These are phyloP conservation scores for Diplodus puntazzo DNA, from an alignment of 2,797 vertebrate species.

Conservation along the genomic window DNA sequence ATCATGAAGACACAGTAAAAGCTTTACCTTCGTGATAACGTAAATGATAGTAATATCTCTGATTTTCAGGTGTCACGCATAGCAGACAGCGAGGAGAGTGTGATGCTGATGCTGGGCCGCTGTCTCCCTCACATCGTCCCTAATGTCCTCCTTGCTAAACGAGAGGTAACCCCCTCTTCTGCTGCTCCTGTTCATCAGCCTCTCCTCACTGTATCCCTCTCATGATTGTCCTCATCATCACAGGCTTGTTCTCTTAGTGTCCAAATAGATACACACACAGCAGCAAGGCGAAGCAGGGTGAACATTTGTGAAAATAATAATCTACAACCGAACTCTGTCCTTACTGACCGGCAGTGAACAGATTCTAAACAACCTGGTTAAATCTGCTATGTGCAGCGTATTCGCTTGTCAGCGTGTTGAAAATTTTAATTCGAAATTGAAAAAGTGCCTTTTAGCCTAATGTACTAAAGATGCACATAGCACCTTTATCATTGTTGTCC, in stretches of 20 bases:
- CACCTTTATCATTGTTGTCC: slow-evolving; percentile 21
- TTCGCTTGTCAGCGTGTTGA: background rate
- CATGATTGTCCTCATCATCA: slow-evolving; percentile 63
- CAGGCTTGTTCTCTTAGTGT: slow-evolving; percentile 50
- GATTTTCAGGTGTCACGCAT: slow-evolving; percentile 93
- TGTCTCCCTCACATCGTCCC: slow-evolving; percentile 99
- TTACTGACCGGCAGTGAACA: background rate
- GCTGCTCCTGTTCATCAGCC: slow-evolving; percentile 18
- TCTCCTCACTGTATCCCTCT: slow-evolving; percentile 12
- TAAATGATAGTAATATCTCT: background rate
- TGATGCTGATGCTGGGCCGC: slow-evolving; percentile 98
- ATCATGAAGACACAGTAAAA: background rate
- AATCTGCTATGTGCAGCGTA: slow-evolving; percentile 14
- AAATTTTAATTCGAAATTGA: no score
- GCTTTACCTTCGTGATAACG: background rate
- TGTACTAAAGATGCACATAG: slow-evolving; percentile 21
- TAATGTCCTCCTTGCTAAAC: slow-evolving; percentile 97
- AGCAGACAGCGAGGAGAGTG: slow-evolving; percentile 96
- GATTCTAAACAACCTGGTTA: background rate
- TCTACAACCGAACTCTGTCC: slow-evolving; percentile 11
- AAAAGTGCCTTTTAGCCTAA: background rate
- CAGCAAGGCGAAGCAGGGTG: slow-evolving; percentile 46
- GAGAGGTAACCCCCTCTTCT: slow-evolving; percentile 90
- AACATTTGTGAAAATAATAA: background rate
- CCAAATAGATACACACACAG: slow-evolving; percentile 75